Evolutionary conservation across 2,888 invertebrate genomes (phyloP).

Genomic region (Bruchidius siliquastri): DNA sequence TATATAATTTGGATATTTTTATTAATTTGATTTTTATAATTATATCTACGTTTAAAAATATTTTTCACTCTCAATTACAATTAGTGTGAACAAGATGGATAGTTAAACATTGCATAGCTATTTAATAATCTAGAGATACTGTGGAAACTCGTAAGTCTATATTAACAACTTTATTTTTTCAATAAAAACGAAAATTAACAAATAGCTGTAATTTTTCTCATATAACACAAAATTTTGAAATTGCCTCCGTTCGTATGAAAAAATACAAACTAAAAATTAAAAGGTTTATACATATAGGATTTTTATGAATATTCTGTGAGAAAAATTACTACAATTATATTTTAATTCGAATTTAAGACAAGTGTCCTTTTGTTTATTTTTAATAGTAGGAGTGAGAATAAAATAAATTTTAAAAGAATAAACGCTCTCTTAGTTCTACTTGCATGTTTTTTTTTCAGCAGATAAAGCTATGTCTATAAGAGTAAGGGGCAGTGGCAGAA

Average conservation of each 20-base stretch:
- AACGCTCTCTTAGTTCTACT: neutral
- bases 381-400: slow-evolving; percentile 30
- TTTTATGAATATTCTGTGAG: slow-evolving; percentile 11
- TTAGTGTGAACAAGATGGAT: slow-evolving; percentile 4
- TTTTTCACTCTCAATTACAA: neutral
- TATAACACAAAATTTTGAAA: slow-evolving; percentile 12
- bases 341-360: slow-evolving; percentile 24
- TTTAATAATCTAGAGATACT: neutral
- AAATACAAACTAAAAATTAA: neutral
- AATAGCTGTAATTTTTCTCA: slow-evolving; percentile 14
- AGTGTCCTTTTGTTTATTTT: slow-evolving; percentile 37
- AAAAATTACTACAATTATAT: slow-evolving; percentile 16
- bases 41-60: neutral
- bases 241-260: neutral
- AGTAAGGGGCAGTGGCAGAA: too few species aligned
- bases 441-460: neutral
- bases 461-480: neutral
- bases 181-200: slow-evolving; percentile 7
- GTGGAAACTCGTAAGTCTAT: neutral
- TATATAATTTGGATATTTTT: slow-evolving; percentile 1
- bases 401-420: slow-evolving; percentile 5
- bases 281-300: neutral
- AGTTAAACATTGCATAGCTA: neutral
- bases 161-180: slow-evolving; percentile 8
- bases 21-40: neutral